Percentiles rank a stretch among this genome's conserved stretches.
Evolutionary conservation across 2,797 vertebrate genomes (phyloP).

Genomic region (Tamandua tetradactyla): DNA sequence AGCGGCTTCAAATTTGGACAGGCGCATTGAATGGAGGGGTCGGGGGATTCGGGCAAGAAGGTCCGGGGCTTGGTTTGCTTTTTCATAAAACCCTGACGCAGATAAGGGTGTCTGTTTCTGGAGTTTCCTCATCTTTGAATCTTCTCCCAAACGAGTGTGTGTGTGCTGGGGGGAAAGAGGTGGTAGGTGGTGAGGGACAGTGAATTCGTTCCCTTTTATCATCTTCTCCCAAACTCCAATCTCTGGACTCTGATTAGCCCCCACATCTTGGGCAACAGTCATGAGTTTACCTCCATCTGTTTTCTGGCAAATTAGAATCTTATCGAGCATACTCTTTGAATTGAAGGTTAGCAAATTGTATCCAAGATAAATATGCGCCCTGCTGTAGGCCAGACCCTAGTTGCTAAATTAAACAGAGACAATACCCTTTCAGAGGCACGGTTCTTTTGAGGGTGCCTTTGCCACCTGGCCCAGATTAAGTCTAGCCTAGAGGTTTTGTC

Average conservation of each 20-base stretch:
- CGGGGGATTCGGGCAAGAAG: conserved; percentile 51
- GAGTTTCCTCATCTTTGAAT: conserved; percentile 45
- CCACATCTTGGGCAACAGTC: not conserved
- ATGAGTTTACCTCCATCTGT: not conserved
- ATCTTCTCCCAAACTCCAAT: not conserved
- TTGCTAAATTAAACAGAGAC: not conserved
- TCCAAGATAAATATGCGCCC: not conserved
- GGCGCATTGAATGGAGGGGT: conserved; percentile 51
- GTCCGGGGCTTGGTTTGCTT: conserved; percentile 57
- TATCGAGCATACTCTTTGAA: not conserved
- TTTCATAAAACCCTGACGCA: conserved; percentile 59
- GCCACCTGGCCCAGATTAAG: not conserved
- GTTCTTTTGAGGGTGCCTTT: not conserved
- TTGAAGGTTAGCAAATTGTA: not conserved
- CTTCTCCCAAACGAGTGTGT: conserved; percentile 2
- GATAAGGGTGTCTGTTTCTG: conserved; percentile 62
- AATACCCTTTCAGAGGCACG: not conserved
- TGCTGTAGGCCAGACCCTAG: not conserved
- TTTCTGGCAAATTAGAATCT: conserved; percentile 45
- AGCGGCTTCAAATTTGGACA: conserved; percentile 54
- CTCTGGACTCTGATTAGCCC: not conserved
- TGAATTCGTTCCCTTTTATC: not conserved
- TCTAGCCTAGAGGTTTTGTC: not conserved
- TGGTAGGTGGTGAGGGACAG: not conserved
- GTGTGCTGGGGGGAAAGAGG: not conserved